phyloP scores from a whole-genome alignment of 2,888 invertebrate species.

The Junonia oenone region DNA sequence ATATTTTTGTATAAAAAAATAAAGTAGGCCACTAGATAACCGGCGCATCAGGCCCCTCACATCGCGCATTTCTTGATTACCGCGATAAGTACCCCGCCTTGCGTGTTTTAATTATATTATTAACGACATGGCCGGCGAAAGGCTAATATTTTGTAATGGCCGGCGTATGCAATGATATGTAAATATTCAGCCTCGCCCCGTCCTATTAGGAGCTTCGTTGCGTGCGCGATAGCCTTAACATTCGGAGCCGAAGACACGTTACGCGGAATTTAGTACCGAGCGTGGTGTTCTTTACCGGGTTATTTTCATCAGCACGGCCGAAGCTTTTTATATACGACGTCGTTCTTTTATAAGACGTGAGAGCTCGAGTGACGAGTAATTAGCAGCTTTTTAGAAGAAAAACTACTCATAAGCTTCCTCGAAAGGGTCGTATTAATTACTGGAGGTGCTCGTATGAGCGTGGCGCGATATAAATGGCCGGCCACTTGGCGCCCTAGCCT shows the following conservation, averaged over 20 bases:
- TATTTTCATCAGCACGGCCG: slow-evolving; percentile 15
- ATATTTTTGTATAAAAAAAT: slow-evolving; percentile 29
- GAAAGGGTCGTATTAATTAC: slow-evolving; percentile 75
- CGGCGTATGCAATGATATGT: slow-evolving; percentile 77
- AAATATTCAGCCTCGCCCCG: slow-evolving; percentile 71
- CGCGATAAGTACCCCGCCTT: slow-evolving; percentile 71
- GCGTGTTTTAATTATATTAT: slow-evolving; percentile 79
- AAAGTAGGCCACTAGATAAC: slow-evolving; percentile 32
- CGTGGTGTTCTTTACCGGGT: slow-evolving; percentile 54
- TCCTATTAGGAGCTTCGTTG: slow-evolving; percentile 59
- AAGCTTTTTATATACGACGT: slow-evolving; percentile 22
- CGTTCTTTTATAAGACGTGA: slow-evolving; percentile 40
- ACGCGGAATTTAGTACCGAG: slow-evolving; percentile 60
- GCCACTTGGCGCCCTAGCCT: slow-evolving; percentile 74
- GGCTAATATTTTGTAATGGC: slow-evolving; percentile 76
- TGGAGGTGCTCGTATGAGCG: slow-evolving; percentile 67
- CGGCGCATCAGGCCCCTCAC: slow-evolving; percentile 31
- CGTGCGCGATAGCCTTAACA: slow-evolving; percentile 68
- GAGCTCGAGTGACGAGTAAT: slow-evolving; percentile 63
- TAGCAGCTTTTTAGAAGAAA: slow-evolving; percentile 73
- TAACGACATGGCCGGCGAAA: slow-evolving; percentile 70
- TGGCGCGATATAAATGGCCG: slow-evolving; percentile 66
- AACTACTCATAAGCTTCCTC: slow-evolving; percentile 78
- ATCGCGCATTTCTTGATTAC: slow-evolving; percentile 62
- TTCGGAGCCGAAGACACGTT: slow-evolving; percentile 71